These are phyloP conservation scores for Drosophila saltans DNA, from an alignment of 1,140 invertebrate genomes.

Conservation along the genomic window DNA sequence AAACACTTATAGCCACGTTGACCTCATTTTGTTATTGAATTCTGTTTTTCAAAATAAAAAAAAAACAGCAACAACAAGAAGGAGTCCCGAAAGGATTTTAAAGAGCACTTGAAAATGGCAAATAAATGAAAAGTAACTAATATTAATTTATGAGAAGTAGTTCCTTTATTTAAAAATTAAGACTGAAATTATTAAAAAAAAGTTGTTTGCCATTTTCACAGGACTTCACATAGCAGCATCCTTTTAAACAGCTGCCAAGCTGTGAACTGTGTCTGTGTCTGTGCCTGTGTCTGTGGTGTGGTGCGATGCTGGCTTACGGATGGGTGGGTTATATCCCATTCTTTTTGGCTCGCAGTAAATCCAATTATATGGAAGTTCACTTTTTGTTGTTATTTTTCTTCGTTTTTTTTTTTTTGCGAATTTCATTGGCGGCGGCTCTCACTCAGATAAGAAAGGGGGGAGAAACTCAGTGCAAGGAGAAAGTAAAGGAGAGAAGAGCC, in stretches of 20 bases:
- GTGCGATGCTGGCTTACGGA: background rate
- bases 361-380: constrained; percentile 42
- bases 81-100: background rate
- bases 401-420: constrained; percentile 1
- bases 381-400: constrained; percentile 30
- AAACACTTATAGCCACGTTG: constrained; percentile 3
- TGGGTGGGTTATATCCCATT: constrained; percentile 8
- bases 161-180: too few relatives aligned
- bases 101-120: background rate
- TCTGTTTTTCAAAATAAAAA: background rate
- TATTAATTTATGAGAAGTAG: too few relatives aligned
- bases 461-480: background rate
- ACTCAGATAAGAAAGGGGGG: background rate
- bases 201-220: too few relatives aligned
- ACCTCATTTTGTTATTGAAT: constrained; percentile 6
- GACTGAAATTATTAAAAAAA: too few relatives aligned
- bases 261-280: background rate
- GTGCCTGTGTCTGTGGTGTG: too few relatives aligned
- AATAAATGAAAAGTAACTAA: background rate
- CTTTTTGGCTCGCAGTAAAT: constrained; percentile 24
- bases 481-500: background rate
- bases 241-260: constrained; percentile 2
- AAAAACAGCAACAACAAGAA: background rate
- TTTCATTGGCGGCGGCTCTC: constrained; percentile 8
- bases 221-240: background rate